Conservation (phyloP, 1,140 invertebrate genomes). For the Camponotus floridanus region DNA sequence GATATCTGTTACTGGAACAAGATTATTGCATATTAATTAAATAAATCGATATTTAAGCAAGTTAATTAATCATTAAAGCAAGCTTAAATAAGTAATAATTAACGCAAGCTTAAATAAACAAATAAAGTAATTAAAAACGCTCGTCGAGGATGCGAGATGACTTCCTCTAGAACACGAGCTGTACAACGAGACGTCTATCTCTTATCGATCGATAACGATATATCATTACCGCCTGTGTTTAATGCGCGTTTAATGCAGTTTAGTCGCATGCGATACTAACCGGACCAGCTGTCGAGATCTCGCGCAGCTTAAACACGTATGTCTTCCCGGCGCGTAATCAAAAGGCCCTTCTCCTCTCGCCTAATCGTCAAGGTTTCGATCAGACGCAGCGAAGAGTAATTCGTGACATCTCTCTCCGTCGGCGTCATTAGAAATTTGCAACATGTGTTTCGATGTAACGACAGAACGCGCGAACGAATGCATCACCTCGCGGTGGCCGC, state of each 20-base stretch:
- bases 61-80: not conserved
- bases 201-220: constrained; percentile 38
- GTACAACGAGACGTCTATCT: constrained; percentile 16
- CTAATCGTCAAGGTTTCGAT: constrained; percentile 12
- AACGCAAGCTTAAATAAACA: not conserved
- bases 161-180: not conserved
- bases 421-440: constrained; percentile 72
- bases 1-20: not conserved
- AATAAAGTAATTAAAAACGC: not conserved
- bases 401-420: constrained; percentile 39
- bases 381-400: constrained; percentile 29
- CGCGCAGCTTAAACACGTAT: constrained; percentile 12
- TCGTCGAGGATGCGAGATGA: not conserved
- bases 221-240: constrained; percentile 32
- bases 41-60: not conserved
- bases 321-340: constrained; percentile 8
- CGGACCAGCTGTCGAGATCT: not conserved
- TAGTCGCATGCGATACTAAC: constrained; percentile 30
- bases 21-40: too few relatives aligned
- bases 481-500: constrained; percentile 66
- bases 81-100: not conserved
- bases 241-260: constrained; percentile 47
- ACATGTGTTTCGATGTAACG: constrained; percentile 75
- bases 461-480: constrained; percentile 65
- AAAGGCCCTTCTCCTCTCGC: not conserved